A percentile compares a stretch with the other conserved stretches of the same genome.
Conservation (phyloP, 2,888 invertebrate genomes). For the Diabrotica balteata region DNA sequence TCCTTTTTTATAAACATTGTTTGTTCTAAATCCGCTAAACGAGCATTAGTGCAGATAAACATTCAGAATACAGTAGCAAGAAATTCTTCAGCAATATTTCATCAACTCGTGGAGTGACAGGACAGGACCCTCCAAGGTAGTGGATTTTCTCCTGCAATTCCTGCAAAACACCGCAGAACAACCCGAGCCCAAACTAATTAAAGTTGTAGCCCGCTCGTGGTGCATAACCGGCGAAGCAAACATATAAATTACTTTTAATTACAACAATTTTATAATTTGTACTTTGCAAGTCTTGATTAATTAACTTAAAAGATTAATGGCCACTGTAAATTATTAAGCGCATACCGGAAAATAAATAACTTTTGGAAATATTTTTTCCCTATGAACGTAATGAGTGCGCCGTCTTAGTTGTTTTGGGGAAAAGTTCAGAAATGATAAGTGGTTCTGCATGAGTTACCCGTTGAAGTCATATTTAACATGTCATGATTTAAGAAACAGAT, state of each 20-base stretch:
- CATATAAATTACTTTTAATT: constrained; percentile 62
- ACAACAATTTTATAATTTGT: constrained; percentile 62
- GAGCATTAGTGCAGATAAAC: constrained; percentile 5
- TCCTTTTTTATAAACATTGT: too few relatives aligned
- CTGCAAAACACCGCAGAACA: constrained; percentile 38
- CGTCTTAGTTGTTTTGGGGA: not conserved
- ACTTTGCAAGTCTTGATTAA: constrained; percentile 59
- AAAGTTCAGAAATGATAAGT: not conserved
- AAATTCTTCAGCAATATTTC: constrained; percentile 28
- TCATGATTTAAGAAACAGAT: too few relatives aligned
- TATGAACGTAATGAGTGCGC: not conserved
- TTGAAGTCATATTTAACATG: not conserved
- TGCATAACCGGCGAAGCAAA: constrained; percentile 58
- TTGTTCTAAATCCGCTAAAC: too few relatives aligned
- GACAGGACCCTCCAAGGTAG: constrained; percentile 35
- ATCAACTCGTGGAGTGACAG: constrained; percentile 34
- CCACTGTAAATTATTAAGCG: constrained; percentile 57
- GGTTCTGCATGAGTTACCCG: not conserved
- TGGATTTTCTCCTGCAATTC: constrained; percentile 33
- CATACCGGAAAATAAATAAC: constrained; percentile 50
- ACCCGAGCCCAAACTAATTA: constrained; percentile 41
- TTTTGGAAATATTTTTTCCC: not conserved
- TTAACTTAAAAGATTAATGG: constrained; percentile 58
- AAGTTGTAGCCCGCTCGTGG: constrained; percentile 50
- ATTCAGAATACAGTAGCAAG: not conserved